Evolutionary conservation across 2,888 invertebrate genomes (phyloP).

Genomic region (Drosophila differens): DNA sequence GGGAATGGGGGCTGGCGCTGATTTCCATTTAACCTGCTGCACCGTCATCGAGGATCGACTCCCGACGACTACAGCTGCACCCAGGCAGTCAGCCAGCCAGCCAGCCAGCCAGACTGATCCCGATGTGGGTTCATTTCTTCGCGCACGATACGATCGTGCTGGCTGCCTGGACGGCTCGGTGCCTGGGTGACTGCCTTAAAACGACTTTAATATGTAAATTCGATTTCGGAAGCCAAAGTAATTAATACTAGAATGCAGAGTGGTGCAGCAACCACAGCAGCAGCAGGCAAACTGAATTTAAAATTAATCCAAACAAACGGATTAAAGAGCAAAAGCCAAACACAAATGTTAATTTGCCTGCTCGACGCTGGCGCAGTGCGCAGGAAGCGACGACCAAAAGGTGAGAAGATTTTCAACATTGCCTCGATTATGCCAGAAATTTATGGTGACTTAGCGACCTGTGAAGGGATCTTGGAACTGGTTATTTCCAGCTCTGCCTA

Average conservation of each 20-base stretch:
- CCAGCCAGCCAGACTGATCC: constrained; percentile 16
- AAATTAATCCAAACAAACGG: constrained; percentile 83
- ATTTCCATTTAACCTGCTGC: constrained; percentile 82
- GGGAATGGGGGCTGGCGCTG: constrained; percentile 65
- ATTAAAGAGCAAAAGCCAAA: constrained; percentile 79
- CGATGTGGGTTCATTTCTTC: constrained; percentile 63
- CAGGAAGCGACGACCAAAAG: constrained; percentile 74
- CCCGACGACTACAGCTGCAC: constrained; percentile 49
- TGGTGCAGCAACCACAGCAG: constrained; percentile 39
- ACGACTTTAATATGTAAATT: constrained; percentile 84
- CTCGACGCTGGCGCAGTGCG: constrained; percentile 43
- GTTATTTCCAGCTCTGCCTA: background rate
- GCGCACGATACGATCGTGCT: constrained; percentile 76
- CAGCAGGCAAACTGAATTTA: constrained; percentile 71
- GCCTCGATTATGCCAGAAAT: constrained; percentile 83
- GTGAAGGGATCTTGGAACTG: constrained; percentile 33
- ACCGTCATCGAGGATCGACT: constrained; percentile 64
- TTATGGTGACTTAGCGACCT: constrained; percentile 67
- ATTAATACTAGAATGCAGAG: constrained; percentile 84
- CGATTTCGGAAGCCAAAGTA: constrained; percentile 85
- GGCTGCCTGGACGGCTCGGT: constrained; percentile 22
- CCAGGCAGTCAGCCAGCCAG: constrained; percentile 16
- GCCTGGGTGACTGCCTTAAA: constrained; percentile 65
- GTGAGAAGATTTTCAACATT: constrained; percentile 83
- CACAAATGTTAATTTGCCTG: constrained; percentile 78